phyloP scores from a whole-genome alignment of 2,113 vertebrate species.

The Rhabdomys dilectus region DNA sequence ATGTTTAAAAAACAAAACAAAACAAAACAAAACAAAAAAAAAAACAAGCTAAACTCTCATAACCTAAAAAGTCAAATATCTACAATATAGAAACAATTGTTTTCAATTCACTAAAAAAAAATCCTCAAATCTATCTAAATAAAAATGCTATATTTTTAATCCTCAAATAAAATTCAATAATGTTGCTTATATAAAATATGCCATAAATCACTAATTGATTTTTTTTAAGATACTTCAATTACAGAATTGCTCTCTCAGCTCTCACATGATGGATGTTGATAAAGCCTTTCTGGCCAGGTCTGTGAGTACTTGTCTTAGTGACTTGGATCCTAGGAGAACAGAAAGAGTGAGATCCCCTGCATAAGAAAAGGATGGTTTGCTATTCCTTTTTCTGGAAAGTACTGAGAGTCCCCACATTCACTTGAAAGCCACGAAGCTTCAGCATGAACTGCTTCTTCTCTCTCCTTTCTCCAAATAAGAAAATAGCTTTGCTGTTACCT shows the following conservation, averaged over 20 bases:
- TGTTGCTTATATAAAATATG: conserved; percentile 11
- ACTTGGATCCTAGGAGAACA: background rate
- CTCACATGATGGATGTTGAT: background rate
- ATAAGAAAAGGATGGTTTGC: background rate
- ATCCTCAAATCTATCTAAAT: background rate
- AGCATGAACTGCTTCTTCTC: background rate
- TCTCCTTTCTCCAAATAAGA: background rate
- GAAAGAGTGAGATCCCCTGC: background rate
- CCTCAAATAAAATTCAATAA: conserved; percentile 54
- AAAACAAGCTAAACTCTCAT: background rate
- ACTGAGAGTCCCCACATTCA: conserved; percentile 46
- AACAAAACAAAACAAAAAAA: background rate
- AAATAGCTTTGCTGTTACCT: conserved; percentile 49
- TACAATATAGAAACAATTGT: conserved; percentile 20
- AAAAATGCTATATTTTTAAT: conserved; percentile 57
- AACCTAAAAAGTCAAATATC: conserved; percentile 35
- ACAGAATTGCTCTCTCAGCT: conserved; percentile 5
- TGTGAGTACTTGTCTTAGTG: background rate
- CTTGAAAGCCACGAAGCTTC: background rate
- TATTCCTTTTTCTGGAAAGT: background rate
- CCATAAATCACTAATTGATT: conserved; percentile 35
- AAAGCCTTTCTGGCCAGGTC: conserved; percentile 21
- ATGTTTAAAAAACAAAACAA: background rate
- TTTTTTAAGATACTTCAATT: background rate
- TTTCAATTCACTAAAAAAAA: conserved; percentile 40